A percentile compares a stretch with the other conserved stretches of the same genome.
Conservation (phyloP, 2,888 invertebrate species). For the Yponomeuta sedellus region DNA sequence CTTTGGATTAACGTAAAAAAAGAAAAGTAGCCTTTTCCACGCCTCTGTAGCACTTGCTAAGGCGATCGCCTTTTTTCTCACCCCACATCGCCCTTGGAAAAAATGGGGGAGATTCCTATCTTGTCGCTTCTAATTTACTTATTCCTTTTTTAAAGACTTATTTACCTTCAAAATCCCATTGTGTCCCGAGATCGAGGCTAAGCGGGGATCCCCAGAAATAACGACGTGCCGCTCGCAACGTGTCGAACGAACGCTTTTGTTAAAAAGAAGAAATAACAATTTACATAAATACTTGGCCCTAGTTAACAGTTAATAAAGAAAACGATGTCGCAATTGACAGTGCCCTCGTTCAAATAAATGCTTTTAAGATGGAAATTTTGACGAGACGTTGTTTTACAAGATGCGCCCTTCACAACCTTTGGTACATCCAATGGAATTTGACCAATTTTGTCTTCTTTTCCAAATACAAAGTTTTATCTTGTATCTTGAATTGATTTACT, state of each 20-base stretch:
- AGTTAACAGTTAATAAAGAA: slow-evolving; percentile 76
- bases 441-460: slow-evolving; percentile 23
- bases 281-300: slow-evolving; percentile 73
- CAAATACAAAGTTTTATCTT: not conserved
- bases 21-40: slow-evolving; percentile 33
- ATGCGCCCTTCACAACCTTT: slow-evolving; percentile 19
- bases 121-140: slow-evolving; percentile 88
- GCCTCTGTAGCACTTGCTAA: slow-evolving; percentile 41
- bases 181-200: slow-evolving; percentile 59
- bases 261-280: slow-evolving; percentile 73
- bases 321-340: slow-evolving; percentile 70
- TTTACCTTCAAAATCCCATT: slow-evolving; percentile 81
- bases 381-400: slow-evolving; percentile 67
- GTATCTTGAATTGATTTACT: no score
- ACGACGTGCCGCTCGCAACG: slow-evolving; percentile 58
- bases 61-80: slow-evolving; percentile 71
- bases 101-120: slow-evolving; percentile 86
- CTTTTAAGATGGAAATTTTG: slow-evolving; percentile 67
- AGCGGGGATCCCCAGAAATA: slow-evolving; percentile 54
- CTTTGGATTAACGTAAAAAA: not conserved
- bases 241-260: slow-evolving; percentile 71
- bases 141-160: slow-evolving; percentile 85
- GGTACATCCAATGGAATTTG: slow-evolving; percentile 26
- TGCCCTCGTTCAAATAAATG: slow-evolving; percentile 56
- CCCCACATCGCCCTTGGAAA: slow-evolving; percentile 60